Conservation (phyloP, 2,888 invertebrate species). For the Cenopis cana region DNA sequence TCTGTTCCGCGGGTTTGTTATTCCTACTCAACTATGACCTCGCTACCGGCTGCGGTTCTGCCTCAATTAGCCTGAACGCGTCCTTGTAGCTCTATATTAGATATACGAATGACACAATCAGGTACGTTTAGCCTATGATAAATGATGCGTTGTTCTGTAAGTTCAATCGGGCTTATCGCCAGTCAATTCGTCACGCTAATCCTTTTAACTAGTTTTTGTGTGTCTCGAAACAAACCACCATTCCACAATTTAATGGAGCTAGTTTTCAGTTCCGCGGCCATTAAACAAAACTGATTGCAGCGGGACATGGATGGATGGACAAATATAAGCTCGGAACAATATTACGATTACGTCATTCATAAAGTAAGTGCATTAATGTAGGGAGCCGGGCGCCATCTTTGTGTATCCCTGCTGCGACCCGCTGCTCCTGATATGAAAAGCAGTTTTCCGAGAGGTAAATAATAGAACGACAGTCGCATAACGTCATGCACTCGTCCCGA, state of each 20-base stretch:
- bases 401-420: slow-evolving; percentile 65
- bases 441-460: slow-evolving; percentile 75
- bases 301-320: slow-evolving; percentile 63
- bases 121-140: slow-evolving; percentile 54
- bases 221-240: slow-evolving; percentile 53
- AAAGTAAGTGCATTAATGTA: slow-evolving; percentile 75
- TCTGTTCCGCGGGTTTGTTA: slow-evolving; percentile 62
- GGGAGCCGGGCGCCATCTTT: slow-evolving; percentile 70
- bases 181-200: slow-evolving; percentile 55
- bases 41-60: slow-evolving; percentile 52
- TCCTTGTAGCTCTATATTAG: slow-evolving; percentile 62
- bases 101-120: slow-evolving; percentile 53
- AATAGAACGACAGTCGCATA: slow-evolving; percentile 69
- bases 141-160: slow-evolving; percentile 52
- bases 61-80: slow-evolving; percentile 48
- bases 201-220: slow-evolving; percentile 52
- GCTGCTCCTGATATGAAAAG: slow-evolving; percentile 81
- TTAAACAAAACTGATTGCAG: slow-evolving; percentile 62
- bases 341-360: slow-evolving; percentile 76
- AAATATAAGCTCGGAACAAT: slow-evolving; percentile 69
- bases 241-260: slow-evolving; percentile 54
- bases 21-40: slow-evolving; percentile 65
- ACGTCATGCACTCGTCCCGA: slow-evolving; percentile 53
- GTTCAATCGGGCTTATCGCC: slow-evolving; percentile 54
- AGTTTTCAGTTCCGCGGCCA: slow-evolving; percentile 55